Base-by-base conservation (phyloP, 2,113 vertebrate genomes). In the Gila orcuttii region DNA sequence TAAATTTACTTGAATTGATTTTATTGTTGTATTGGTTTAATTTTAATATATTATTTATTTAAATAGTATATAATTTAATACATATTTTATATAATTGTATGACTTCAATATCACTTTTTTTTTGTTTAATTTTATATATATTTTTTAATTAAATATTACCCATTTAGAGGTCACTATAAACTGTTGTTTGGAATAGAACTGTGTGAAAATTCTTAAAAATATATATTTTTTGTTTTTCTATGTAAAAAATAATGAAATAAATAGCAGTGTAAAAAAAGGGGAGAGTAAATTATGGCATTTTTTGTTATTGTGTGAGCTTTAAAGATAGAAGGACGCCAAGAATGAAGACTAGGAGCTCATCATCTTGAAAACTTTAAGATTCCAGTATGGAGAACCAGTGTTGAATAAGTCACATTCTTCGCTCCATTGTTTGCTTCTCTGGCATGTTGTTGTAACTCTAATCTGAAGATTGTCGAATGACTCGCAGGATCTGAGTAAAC, bases 401-500 rank as follows among this genome's bases (percentile, higher is more conserved):
- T 5, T 71, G 36, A 45, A 23, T 73, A 73, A 74, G 23, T 25
- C 71, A 75, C 71, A 28, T 75, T 75, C 71, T 47, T 47, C n/a
- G 0, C 71, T 36, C 52, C 50, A 36, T 57, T 87, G 82, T 84
- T 60, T 62, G 50, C 4, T 39, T 69, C 66, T 66, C 31, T 9
- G 73, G 45, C 19, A 25, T 87, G 75, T 45, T 60, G 55, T 79
- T 84, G 47, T 79, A 55, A 33, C 9, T 9, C 66, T 87, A 84
- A 80, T 84, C 76, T 80, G 15, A 10, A 74, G 82, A 75, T 87
- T 75, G 62, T 79, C 59, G 62, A 36, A 39, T 39, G 60, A 36
- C 36, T 55, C 25, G 55, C 39, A 1, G 11, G n/a, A 42, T 60
- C 62, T 64, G 47, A 77, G 60, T 50, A 83, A 83, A 84, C 62